These are phyloP conservation scores for Nyctereutes procyonoides DNA, from an alignment of 2,113 vertebrate genomes.

Conservation along the genomic window DNA sequence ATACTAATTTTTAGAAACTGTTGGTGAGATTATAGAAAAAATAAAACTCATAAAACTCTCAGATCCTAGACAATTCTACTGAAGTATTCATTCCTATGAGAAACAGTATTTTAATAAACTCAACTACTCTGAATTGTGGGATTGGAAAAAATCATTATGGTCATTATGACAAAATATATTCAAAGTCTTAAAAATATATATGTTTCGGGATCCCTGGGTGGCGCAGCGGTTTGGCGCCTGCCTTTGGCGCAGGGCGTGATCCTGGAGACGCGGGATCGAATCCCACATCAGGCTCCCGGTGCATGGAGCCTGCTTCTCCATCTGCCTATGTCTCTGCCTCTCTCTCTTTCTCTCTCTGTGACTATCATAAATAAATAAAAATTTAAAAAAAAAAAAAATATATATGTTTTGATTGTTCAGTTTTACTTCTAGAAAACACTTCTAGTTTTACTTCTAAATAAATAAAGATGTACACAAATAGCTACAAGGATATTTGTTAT, in stretches of 20 bases:
- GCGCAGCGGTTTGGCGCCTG: too few species aligned
- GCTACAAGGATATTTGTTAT: slow-evolving; percentile 2
- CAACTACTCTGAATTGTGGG: not conserved
- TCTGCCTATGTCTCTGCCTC: too few species aligned
- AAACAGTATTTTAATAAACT: slow-evolving; percentile 49
- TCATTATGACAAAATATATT: slow-evolving; percentile 28
- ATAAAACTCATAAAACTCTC: slow-evolving; percentile 7
- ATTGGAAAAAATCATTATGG: slow-evolving; percentile 43
- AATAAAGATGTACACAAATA: slow-evolving; percentile 29
- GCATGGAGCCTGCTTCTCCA: too few species aligned
- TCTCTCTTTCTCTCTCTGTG: too few species aligned
- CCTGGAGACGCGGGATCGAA: too few species aligned
- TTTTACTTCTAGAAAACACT: slow-evolving; percentile 56
- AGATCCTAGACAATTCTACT: slow-evolving; percentile 32
- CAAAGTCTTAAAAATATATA: not conserved
- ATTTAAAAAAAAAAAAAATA: too few species aligned
- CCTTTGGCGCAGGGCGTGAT: too few species aligned
- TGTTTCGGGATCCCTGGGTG: too few species aligned
- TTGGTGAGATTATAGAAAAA: slow-evolving; percentile 42
- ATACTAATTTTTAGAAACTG: slow-evolving; percentile 34
- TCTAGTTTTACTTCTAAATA: not conserved
- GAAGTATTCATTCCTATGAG: not conserved
- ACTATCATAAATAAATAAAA: too few species aligned
- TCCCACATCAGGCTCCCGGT: too few species aligned
- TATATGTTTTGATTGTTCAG: not conserved